These are phyloP conservation scores for Halichoerus grypus DNA, from an alignment of 2,113 vertebrate species.

Conservation along the genomic window DNA sequence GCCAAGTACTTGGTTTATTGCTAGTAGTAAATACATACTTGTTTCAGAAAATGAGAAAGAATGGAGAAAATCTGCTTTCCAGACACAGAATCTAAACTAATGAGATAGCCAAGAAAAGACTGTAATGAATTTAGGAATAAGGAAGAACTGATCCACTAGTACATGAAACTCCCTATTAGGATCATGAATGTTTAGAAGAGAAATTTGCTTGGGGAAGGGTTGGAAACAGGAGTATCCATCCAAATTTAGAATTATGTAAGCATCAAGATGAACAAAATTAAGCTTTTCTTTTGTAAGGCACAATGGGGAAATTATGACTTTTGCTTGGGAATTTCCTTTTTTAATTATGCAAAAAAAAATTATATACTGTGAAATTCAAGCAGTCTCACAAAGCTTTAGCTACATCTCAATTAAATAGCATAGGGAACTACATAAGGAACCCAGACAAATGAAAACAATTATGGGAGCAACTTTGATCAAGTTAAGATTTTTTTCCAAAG, in stretches of 20 bases:
- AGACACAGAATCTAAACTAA: background rate
- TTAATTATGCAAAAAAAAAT: conserved; percentile 37
- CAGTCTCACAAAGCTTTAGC: background rate
- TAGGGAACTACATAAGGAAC: background rate
- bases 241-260: conserved; percentile 37
- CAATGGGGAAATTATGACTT: background rate
- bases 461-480: background rate
- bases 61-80: background rate
- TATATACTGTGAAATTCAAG: background rate
- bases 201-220: background rate
- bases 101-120: background rate
- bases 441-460: background rate
- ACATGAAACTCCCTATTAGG: background rate
- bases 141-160: background rate
- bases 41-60: background rate
- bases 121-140: background rate
- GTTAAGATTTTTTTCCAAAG: background rate
- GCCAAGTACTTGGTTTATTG: background rate
- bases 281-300: conserved; percentile 2
- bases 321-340: background rate
- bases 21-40: background rate
- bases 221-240: background rate
- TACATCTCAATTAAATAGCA: background rate
- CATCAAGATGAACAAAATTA: conserved; percentile 24
- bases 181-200: background rate